Conservation (phyloP, 2,888 invertebrate genomes). For the Meliscaeva auricollis region DNA sequence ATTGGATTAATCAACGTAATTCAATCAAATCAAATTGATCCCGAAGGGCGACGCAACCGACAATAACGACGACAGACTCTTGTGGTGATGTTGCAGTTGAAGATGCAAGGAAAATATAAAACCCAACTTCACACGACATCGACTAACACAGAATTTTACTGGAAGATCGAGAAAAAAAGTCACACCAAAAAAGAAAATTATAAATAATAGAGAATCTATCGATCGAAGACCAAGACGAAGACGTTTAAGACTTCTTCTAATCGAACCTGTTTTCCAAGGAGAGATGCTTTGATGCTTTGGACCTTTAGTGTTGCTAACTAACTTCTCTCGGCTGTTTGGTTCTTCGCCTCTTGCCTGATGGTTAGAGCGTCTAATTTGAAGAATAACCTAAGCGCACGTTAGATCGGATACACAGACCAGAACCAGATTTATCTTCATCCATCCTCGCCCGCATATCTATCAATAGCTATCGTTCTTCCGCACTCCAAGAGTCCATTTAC, state of each 20-base stretch:
- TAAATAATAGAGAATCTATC: conserved; percentile 13
- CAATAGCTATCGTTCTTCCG: conserved; percentile 56
- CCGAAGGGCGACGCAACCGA: conserved; percentile 53
- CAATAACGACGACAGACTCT: conserved; percentile 13
- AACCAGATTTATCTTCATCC: conserved; percentile 72
- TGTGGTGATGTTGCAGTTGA: not conserved
- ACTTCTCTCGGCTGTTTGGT: no score
- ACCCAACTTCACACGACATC: conserved; percentile 13
- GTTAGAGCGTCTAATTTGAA: conserved; percentile 9
- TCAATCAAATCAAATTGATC: conserved; percentile 72
- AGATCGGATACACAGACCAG: conserved; percentile 70
- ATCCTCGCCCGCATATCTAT: conserved; percentile 49
- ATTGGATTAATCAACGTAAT: conserved; percentile 68
- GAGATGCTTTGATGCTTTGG: not conserved
- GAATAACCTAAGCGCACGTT: conserved; percentile 36
- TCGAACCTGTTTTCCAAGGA: conserved; percentile 26
- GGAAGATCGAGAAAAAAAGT: conserved; percentile 1
- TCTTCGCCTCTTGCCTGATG: not conserved
- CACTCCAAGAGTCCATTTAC: conserved; percentile 50
- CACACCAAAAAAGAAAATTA: not conserved
- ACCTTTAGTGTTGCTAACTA: conserved; percentile 7
- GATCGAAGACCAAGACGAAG: not conserved
- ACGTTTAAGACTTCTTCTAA: conserved; percentile 1
- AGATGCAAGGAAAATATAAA: conserved; percentile 2
- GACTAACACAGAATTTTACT: not conserved